phyloP scores from a whole-genome alignment of 1,140 invertebrate genomes.

The Diachasma alloeum region DNA sequence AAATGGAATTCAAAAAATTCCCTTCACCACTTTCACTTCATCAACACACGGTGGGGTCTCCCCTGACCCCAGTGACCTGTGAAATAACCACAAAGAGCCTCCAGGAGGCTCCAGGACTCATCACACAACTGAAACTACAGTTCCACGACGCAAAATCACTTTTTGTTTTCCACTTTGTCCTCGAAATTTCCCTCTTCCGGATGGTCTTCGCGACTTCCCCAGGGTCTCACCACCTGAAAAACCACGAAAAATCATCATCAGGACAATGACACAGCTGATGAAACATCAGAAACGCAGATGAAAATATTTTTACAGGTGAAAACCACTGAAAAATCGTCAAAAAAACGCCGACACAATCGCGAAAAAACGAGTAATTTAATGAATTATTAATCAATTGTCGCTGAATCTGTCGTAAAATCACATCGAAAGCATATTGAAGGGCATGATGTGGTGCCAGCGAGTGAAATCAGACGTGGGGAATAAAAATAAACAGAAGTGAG shows the following conservation, averaged over 20 bases:
- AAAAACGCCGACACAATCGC: not conserved
- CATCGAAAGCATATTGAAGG: not conserved
- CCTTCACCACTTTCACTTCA: not conserved
- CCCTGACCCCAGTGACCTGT: not conserved
- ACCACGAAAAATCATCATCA: too few species aligned
- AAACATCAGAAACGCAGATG: not conserved
- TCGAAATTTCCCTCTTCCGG: too few species aligned
- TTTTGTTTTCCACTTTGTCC: not conserved
- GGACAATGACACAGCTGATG: too few species aligned
- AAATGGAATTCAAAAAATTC: not conserved
- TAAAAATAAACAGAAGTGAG: not conserved
- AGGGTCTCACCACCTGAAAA: too few species aligned
- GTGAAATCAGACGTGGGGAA: not conserved
- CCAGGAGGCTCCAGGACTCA: too few species aligned
- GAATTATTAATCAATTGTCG: not conserved
- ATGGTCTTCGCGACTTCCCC: too few species aligned
- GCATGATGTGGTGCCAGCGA: not conserved
- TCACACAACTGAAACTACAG: too few species aligned
- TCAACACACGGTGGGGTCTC: not conserved
- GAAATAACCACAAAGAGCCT: not conserved
- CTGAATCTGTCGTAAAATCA: not conserved
- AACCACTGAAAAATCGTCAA: not conserved
- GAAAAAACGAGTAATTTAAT: not conserved
- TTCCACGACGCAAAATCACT: not conserved
- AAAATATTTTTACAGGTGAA: not conserved